Percentiles rank a stretch among this genome's conserved stretches.
Conservation (phyloP, 2,888 invertebrate species). For the Tanaodytes sp. region DNA sequence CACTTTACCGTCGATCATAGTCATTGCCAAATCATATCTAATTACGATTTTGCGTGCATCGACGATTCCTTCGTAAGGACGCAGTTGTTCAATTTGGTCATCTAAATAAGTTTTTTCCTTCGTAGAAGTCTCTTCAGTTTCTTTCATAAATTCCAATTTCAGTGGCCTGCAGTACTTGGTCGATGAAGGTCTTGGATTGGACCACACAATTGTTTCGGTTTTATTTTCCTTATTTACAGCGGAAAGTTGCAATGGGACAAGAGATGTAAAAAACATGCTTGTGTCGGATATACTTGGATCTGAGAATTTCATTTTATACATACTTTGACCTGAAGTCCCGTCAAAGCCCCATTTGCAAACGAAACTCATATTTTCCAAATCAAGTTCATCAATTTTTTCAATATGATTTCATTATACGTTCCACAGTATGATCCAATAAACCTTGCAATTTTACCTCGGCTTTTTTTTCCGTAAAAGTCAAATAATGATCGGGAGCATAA, state of each 20-base stretch:
- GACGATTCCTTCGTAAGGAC: background rate
- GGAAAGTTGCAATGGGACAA: background rate
- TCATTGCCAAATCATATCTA: background rate
- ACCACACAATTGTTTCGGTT: background rate
- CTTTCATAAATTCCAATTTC: background rate
- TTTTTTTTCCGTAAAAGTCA: constrained; percentile 33
- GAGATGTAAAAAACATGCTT: constrained; percentile 17
- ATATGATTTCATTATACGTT: constrained; percentile 6
- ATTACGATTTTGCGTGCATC: background rate
- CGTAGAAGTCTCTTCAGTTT: background rate
- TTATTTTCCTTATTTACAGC: background rate
- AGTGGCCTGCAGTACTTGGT: background rate
- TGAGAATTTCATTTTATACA: constrained; percentile 19
- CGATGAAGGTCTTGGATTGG: background rate
- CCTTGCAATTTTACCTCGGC: constrained; percentile 40
- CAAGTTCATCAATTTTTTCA: too few relatives aligned
- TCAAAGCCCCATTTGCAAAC: constrained; percentile 18
- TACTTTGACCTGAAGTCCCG: constrained; percentile 1
- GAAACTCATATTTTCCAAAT: too few relatives aligned
- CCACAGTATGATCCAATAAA: constrained; percentile 40
- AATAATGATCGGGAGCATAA: constrained; percentile 27
- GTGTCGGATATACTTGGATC: constrained; percentile 26
- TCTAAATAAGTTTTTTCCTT: background rate
- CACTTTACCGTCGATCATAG: background rate
- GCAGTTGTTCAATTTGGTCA: background rate